phyloP scores from a whole-genome alignment of 2,888 invertebrate genomes.

The Drosophila meridiana region DNA sequence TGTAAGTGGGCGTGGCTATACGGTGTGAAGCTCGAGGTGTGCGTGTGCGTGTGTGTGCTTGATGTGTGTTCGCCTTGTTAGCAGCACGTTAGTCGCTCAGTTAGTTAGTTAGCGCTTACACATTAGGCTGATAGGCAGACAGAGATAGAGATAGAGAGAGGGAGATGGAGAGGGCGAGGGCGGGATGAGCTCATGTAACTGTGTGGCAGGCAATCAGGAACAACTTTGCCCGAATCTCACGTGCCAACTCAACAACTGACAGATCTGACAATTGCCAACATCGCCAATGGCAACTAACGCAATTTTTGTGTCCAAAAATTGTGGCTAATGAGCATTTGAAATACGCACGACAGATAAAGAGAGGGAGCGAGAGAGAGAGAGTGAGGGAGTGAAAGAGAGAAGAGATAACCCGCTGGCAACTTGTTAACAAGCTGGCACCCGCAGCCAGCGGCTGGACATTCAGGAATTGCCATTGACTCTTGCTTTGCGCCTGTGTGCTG shows the following conservation, averaged over 20 bases:
- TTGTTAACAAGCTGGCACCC: conserved; percentile 76
- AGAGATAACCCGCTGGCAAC: conserved; percentile 52
- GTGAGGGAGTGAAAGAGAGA: background rate
- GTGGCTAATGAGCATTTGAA: conserved; percentile 77
- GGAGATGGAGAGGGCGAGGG: background rate
- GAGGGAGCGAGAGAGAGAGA: background rate
- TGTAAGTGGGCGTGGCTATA: conserved; percentile 58
- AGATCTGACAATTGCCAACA: conserved; percentile 63
- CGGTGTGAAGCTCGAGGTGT: conserved; percentile 33
- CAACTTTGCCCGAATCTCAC: conserved; percentile 44
- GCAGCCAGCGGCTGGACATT: conserved; percentile 51
- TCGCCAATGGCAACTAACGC: conserved; percentile 71
- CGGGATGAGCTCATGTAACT: conserved; percentile 18
- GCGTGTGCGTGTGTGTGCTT: conserved; percentile 4
- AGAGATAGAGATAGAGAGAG: background rate
- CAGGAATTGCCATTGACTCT: conserved; percentile 42
- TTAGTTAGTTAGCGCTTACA: conserved; percentile 67
- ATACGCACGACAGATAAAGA: conserved; percentile 49
- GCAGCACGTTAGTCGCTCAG: conserved; percentile 63
- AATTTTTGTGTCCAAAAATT: conserved; percentile 65
- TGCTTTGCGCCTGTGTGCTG: conserved; percentile 61
- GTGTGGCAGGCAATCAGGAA: conserved; percentile 49
- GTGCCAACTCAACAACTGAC: conserved; percentile 48
- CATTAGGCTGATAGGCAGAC: conserved; percentile 47
- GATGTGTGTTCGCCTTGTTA: conserved; percentile 46